These are phyloP conservation scores for Volucella zonaria DNA, from an alignment of 2,888 invertebrate species.

Conservation along the genomic window DNA sequence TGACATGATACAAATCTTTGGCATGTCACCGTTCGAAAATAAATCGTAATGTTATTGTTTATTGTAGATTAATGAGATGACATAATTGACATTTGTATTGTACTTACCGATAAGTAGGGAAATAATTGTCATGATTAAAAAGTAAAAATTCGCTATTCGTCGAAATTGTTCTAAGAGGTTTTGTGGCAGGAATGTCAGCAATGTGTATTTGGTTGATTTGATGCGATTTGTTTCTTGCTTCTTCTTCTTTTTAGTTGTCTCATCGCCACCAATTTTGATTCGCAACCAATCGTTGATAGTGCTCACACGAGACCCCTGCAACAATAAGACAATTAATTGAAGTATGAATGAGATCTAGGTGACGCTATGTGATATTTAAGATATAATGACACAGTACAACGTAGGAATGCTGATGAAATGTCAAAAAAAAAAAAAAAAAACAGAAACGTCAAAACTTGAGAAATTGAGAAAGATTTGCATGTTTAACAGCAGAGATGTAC, in stretches of 20 bases:
- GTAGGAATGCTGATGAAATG: too few species aligned
- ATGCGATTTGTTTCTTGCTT: constrained; percentile 83
- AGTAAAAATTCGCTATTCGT: constrained; percentile 93
- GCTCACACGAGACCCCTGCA: constrained; percentile 86
- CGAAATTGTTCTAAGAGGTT: constrained; percentile 93
- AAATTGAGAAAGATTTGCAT: too few species aligned
- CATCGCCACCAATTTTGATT: constrained; percentile 85
- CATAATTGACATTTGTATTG: constrained; percentile 59
- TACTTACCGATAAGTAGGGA: constrained; percentile 86
- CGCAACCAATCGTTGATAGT: constrained; percentile 85
- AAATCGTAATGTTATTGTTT: neutral
- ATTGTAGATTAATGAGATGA: neutral
- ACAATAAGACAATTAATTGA: constrained; percentile 18
- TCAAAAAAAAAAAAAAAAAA: too few species aligned
- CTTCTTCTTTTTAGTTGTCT: constrained; percentile 81
- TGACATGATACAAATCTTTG: constrained; percentile 2
- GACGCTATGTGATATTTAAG: too few species aligned
- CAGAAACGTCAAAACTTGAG: too few species aligned
- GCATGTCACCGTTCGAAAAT: constrained; percentile 8
- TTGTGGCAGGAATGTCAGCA: constrained; percentile 91
- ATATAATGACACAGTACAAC: too few species aligned
- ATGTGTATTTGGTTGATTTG: constrained; percentile 89
- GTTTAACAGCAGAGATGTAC: too few species aligned
- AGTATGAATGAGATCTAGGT: too few species aligned
- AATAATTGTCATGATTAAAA: constrained; percentile 88